Evolutionary conservation across 2,888 invertebrate genomes (phyloP).

Genomic region (Drosophila monieri): DNA sequence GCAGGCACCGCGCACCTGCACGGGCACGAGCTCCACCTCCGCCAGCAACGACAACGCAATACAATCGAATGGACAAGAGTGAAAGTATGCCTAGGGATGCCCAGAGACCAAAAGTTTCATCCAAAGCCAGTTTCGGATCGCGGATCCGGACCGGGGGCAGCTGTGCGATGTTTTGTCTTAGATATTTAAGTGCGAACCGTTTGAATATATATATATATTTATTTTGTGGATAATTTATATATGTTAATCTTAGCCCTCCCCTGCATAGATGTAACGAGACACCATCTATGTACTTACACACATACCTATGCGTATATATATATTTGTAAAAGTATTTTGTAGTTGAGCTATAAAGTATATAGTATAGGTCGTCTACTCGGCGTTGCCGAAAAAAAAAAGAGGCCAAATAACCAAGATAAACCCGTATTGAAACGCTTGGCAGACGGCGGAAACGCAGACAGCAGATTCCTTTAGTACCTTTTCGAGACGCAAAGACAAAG

Average conservation of each 20-base stretch:
- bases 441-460: conserved; percentile 11
- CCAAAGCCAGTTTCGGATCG: background rate
- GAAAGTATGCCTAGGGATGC: conserved; percentile 42
- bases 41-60: conserved; percentile 51
- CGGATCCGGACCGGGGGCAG: conserved; percentile 3
- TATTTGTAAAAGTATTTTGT: conserved; percentile 57
- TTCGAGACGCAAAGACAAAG: conserved; percentile 51
- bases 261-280: conserved; percentile 32
- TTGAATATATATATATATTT: conserved; percentile 55
- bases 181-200: conserved; percentile 57
- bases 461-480: conserved; percentile 71
- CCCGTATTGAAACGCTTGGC: conserved; percentile 28
- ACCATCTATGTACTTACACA: conserved; percentile 39
- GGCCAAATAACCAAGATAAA: conserved; percentile 19
- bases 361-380: conserved; percentile 7
- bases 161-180: conserved; percentile 52
- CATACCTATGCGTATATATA: conserved; percentile 31
- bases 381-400: conserved; percentile 7
- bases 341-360: conserved; percentile 42
- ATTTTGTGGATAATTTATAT: conserved; percentile 58
- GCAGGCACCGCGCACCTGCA: conserved; percentile 85
- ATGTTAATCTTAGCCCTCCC: conserved; percentile 51
- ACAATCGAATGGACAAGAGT: conserved; percentile 81
- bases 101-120: conserved; percentile 2
- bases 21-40: background rate